Evolutionary conservation across 2,888 invertebrate species (phyloP), one percentile per base, ranked within the genome.

Genomic region (Diaprepes abbreviatus): DNA sequence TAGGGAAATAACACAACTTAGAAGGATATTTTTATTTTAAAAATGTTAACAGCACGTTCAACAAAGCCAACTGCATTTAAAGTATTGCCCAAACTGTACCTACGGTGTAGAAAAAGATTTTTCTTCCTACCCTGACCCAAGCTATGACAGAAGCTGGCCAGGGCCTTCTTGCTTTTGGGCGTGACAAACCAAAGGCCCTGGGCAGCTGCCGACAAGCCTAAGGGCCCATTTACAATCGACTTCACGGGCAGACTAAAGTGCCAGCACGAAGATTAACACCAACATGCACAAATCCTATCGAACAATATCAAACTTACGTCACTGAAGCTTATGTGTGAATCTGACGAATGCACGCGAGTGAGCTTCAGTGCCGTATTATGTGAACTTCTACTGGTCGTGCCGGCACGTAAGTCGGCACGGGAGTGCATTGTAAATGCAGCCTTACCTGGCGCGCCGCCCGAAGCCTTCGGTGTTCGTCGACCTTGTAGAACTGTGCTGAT

Each of bases 131-230:
- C 72, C 72, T 72, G 69, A 72, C 72, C 69, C 60, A 66, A 66
- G 65, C 68, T 65, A 67, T 28, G 33, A 48, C 69, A 72, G 69
- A 70, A 73, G 82, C 82, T 81, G 79, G 79, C 79, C 82, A 83
- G 83, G 84, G 83, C 84, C 84, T 83, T 71, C 82, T 81, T 80
- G 82, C 82, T 78, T 65, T 80, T 80, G 55, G 62, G 72, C 79
- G 79, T 80, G 82, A 81, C 81, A 82, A 83, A 83, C 83, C 82
- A 83, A 84, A 84, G 83, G 83, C 84, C 83, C 84, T 81, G 83
- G 82, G 83, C 83, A 84, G 83, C 83, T 81, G 79, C 71, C 71
- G 66, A 58, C 67, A 57, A 60, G 58, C 64, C 59, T 54, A 52
- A 70, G 66, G 65, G 64, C 71, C 67, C 67, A 71, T 67, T 71